Evolutionary conservation across 2,797 vertebrate genomes (phyloP).

Genomic region (Parambassis ranga): DNA sequence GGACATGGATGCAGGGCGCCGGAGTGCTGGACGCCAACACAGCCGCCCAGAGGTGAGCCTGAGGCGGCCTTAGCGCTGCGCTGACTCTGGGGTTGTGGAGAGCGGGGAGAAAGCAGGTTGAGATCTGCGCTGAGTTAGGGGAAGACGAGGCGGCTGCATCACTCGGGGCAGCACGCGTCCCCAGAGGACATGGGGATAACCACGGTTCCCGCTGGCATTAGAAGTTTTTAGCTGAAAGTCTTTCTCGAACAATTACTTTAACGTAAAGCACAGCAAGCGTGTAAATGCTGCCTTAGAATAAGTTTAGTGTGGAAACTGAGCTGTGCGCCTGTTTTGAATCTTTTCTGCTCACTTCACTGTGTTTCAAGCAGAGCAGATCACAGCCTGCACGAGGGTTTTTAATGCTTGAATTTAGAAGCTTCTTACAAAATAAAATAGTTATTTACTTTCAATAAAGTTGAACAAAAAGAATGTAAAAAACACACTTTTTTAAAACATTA

Average conservation of each 20-base stretch:
- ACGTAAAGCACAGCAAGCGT: too few species aligned
- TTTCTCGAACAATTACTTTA: background rate
- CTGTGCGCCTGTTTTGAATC: background rate
- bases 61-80: conserved; percentile 65
- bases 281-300: conserved; percentile 5
- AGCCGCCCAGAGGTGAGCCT: conserved; percentile 97
- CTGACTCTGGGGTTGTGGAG: conserved; percentile 52
- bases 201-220: conserved; percentile 43
- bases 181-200: conserved; percentile 65
- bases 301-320: conserved; percentile 31
- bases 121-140: conserved; percentile 38
- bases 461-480: background rate
- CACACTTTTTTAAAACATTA: too few species aligned
- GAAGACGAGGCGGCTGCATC: conserved; percentile 45
- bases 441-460: background rate
- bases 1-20: conserved; percentile 99
- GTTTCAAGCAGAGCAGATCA: background rate
- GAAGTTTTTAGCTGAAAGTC: conserved; percentile 28
- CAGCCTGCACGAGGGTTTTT: background rate
- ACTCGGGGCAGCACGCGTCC: conserved; percentile 50
- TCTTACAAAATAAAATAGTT: background rate
- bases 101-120: conserved; percentile 3
- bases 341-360: conserved; percentile 13
- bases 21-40: conserved; percentile 99
- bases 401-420: background rate